These are phyloP conservation scores for Eumerus sabulonum DNA, from an alignment of 2,888 invertebrate genomes.

Conservation along the genomic window DNA sequence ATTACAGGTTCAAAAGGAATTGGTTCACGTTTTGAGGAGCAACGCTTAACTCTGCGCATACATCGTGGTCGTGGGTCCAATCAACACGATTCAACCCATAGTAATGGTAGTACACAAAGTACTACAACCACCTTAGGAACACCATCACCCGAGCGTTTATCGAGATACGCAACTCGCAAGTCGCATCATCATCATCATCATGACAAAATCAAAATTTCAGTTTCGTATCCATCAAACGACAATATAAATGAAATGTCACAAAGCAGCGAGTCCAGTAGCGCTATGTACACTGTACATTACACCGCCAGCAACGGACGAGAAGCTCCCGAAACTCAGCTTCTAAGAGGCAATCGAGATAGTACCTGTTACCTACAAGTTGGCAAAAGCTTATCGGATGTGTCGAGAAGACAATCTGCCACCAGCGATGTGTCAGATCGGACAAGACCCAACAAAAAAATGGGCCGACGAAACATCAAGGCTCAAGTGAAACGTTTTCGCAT, in stretches of 20 bases:
- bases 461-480: slow-evolving; percentile 93
- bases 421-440: slow-evolving; percentile 78
- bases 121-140: slow-evolving; percentile 84
- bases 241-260: slow-evolving; percentile 80
- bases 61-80: slow-evolving; percentile 91
- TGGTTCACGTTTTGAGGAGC: slow-evolving; percentile 91
- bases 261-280: slow-evolving; percentile 74
- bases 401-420: slow-evolving; percentile 74
- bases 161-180: slow-evolving; percentile 82
- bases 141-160: slow-evolving; percentile 83
- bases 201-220: slow-evolving; percentile 91
- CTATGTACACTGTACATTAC: slow-evolving; percentile 85
- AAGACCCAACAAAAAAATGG: slow-evolving; percentile 84
- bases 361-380: slow-evolving; percentile 83
- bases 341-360: slow-evolving; percentile 74
- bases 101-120: slow-evolving; percentile 85
- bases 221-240: slow-evolving; percentile 90
- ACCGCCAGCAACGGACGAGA: slow-evolving; percentile 84
- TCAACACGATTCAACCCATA: slow-evolving; percentile 83
- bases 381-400: slow-evolving; percentile 78
- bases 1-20: slow-evolving; percentile 82
- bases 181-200: slow-evolving; percentile 82
- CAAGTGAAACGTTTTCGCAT: slow-evolving; percentile 94
- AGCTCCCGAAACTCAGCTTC: slow-evolving; percentile 80
- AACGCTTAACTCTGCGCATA: slow-evolving; percentile 93